These are phyloP conservation scores for Calliphora vomitoria DNA, from an alignment of 2,888 invertebrate species.

Conservation along the genomic window DNA sequence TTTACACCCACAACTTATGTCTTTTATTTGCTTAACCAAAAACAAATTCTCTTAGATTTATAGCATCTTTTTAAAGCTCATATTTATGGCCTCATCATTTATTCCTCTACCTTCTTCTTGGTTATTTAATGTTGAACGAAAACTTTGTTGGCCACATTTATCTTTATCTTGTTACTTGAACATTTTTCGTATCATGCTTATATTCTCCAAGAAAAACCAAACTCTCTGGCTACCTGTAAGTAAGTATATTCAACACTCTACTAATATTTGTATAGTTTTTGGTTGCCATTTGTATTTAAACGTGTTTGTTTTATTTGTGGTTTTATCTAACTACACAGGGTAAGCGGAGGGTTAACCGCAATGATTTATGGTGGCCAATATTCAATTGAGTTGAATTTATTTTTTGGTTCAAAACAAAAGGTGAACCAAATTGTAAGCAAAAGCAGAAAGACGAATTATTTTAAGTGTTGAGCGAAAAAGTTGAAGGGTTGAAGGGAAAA, in stretches of 20 bases:
- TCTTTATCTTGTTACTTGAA: slow-evolving; percentile 38
- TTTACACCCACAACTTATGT: not conserved
- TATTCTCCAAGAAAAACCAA: not conserved
- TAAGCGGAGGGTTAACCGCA: slow-evolving; percentile 48
- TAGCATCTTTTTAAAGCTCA: not conserved
- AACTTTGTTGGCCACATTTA: slow-evolving; percentile 47
- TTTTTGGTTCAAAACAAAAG: not conserved
- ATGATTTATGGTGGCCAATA: slow-evolving; percentile 66
- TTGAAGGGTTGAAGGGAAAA: not conserved
- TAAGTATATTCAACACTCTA: slow-evolving; percentile 29
- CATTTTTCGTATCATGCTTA: not conserved
- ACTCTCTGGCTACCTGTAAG: slow-evolving; percentile 11
- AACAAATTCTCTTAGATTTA: slow-evolving; percentile 1
- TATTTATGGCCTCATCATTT: slow-evolving; percentile 22
- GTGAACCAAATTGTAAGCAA: not conserved
- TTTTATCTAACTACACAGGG: slow-evolving; percentile 24
- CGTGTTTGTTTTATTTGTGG: not conserved
- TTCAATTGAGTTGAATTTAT: slow-evolving; percentile 50
- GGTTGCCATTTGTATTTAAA: slow-evolving; percentile 12
- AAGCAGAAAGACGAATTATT: not conserved
- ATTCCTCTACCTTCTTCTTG: not conserved
- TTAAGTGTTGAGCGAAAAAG: not conserved
- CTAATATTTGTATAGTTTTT: slow-evolving; percentile 18
- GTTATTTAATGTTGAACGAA: slow-evolving; percentile 39
- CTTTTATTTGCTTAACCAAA: not conserved